These are phyloP conservation scores for Nebria salina DNA, from an alignment of 2,888 invertebrate species.

Conservation along the genomic window DNA sequence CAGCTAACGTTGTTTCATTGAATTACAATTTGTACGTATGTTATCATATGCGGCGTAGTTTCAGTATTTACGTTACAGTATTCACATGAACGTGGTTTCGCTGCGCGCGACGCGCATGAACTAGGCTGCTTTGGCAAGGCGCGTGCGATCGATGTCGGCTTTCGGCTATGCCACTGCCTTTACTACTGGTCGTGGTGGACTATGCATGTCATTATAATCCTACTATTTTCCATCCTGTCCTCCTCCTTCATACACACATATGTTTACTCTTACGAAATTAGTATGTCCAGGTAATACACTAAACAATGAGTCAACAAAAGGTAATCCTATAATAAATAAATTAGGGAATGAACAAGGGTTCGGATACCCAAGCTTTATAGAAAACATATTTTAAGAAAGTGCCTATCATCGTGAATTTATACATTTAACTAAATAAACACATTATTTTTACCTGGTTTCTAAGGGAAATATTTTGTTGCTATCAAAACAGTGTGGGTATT, in stretches of 20 bases:
- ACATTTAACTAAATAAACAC: too few relatives aligned
- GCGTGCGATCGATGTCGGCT: slow-evolving; percentile 17
- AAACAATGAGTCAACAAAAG: neutral
- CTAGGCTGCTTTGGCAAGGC: neutral
- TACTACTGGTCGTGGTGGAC: neutral
- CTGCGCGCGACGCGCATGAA: neutral
- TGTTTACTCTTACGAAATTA: neutral
- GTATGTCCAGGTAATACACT: neutral
- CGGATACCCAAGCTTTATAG: too few relatives aligned
- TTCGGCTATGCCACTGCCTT: neutral
- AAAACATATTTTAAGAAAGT: too few relatives aligned
- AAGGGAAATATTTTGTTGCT: too few relatives aligned
- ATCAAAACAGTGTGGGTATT: too few relatives aligned
- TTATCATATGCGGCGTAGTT: neutral
- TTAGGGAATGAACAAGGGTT: neutral
- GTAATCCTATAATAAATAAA: neutral
- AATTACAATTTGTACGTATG: neutral
- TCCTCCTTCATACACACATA: neutral
- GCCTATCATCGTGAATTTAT: too few relatives aligned
- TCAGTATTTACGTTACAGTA: neutral
- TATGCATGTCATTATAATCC: neutral
- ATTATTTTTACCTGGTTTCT: too few relatives aligned
- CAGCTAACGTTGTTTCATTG: neutral
- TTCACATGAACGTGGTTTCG: neutral
- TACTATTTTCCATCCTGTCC: neutral